Conservation (phyloP, 2,113 vertebrate genomes). For the Psophia crepitans region DNA sequence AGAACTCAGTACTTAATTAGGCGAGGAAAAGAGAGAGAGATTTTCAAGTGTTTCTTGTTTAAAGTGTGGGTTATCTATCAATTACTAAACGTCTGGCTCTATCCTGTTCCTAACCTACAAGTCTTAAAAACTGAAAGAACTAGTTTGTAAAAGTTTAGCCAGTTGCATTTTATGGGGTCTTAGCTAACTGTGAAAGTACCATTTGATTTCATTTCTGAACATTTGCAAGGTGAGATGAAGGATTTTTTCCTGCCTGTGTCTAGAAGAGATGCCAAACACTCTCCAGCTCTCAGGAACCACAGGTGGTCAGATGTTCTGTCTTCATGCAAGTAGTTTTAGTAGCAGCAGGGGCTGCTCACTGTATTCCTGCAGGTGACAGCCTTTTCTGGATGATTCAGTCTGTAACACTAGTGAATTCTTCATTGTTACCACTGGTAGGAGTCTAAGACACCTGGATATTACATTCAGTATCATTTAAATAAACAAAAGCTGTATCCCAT, state of each 20-base stretch:
- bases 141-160: not conserved
- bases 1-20: not conserved
- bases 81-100: not conserved
- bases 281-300: not conserved
- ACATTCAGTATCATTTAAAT: not conserved
- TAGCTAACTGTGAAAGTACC: not conserved
- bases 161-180: not conserved
- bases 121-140: not conserved
- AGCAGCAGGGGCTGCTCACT: not conserved
- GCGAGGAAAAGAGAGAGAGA: not conserved
- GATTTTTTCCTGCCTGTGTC: not conserved
- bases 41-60: not conserved
- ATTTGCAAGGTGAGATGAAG: not conserved
- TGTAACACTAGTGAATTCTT: not conserved
- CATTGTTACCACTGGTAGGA: not conserved
- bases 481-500: slow-evolving; percentile 8
- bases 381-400: not conserved
- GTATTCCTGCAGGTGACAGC: not conserved
- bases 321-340: not conserved
- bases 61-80: not conserved
- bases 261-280: not conserved
- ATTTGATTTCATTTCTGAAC: not conserved
- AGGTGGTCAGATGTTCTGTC: not conserved
- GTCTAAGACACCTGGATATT: not conserved
- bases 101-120: not conserved